Evolutionary conservation across 1,140 invertebrate species (phyloP).

Genomic region (Drosophila quadrilineata): DNA sequence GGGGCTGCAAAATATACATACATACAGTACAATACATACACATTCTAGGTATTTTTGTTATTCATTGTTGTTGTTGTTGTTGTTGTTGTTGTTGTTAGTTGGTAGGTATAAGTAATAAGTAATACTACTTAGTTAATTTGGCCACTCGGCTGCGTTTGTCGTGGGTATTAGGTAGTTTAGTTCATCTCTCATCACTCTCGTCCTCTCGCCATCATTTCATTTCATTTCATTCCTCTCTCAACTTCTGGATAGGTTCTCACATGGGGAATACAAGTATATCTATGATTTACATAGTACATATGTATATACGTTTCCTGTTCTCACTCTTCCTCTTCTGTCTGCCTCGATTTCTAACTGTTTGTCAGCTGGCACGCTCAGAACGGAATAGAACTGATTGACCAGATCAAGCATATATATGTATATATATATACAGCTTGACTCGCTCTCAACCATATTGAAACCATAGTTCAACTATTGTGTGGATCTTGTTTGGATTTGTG

Average conservation of each 20-base stretch:
- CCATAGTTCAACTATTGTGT: conserved; percentile 71
- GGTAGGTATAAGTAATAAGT: conserved; percentile 51
- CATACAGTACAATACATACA: conserved; percentile 45
- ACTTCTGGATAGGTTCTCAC: conserved; percentile 62
- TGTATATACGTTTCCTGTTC: not conserved
- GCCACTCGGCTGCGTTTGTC: conserved; percentile 68
- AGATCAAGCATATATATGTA: conserved; percentile 49
- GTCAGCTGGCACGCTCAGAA: conserved; percentile 43
- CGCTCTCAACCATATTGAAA: conserved; percentile 78
- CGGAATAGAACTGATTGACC: conserved; percentile 48
- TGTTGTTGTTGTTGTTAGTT: too few relatives aligned
- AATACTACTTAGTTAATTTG: conserved; percentile 75
- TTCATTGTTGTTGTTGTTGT: too few relatives aligned
- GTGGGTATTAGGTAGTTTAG: conserved; percentile 70
- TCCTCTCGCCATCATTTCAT: too few relatives aligned
- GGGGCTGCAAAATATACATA: conserved; percentile 68
- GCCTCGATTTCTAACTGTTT: conserved; percentile 10
- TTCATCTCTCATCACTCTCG: conserved; percentile 39
- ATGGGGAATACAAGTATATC: conserved; percentile 68
- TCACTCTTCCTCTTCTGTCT: conserved; percentile 13
- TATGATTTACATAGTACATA: conserved; percentile 54
- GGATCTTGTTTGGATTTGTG: conserved; percentile 30
- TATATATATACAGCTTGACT: conserved; percentile 42
- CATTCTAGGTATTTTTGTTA: conserved; percentile 42
- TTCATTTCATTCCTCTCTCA: too few relatives aligned